Evolutionary conservation across 2,113 vertebrate species (phyloP), one percentile per base, ranked within the genome.

Genomic region (Callaeas wilsoni): DNA sequence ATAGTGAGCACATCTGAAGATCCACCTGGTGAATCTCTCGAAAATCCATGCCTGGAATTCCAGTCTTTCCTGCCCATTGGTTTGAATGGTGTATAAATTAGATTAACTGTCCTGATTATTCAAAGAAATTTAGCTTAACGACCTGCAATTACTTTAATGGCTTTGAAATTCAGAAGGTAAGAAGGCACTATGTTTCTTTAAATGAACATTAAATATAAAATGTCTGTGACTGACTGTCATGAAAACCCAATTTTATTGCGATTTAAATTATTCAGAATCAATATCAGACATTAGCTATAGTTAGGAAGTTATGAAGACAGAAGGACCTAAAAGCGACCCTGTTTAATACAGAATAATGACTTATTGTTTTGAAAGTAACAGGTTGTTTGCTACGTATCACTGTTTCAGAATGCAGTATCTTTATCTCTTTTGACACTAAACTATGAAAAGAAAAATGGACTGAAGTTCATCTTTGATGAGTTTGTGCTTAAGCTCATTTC

Each of bases 211-310:
- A 98, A 98, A 96, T 97, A 98, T 97, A 97, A 98, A 98, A 97
- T 96, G 92, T 80, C 94, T 98, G 96, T 97, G 97, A 98, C 86
- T 97, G 97, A 98, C 96, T 97, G 96, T 96, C 97, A 97, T 94
- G 97, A 97, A 98, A 98, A 97, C 87, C 93, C 96, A 96, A 97
- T 98, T 98, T 97, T 98, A 98, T 97, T 97, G 97, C 92, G 85
- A 97, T 98, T 95, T 98, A 96, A 98, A 98, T 98, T 98, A 98
- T 98, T 98, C 97, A 97, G 80, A 97, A 98, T 98, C 98, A 97
- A 98, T 98, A 98, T 79, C 62, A 69, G 44, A 93, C 96, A 96
- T 98, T 96, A 98, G 90, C 84, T 93, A 75, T 88, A 93, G 83
- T 68, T 93, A 80, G 68, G 69, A 97, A 97, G 83, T 67, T 92